Conservation (phyloP, 1,140 invertebrate genomes). For the Agrypnia vestita region DNA sequence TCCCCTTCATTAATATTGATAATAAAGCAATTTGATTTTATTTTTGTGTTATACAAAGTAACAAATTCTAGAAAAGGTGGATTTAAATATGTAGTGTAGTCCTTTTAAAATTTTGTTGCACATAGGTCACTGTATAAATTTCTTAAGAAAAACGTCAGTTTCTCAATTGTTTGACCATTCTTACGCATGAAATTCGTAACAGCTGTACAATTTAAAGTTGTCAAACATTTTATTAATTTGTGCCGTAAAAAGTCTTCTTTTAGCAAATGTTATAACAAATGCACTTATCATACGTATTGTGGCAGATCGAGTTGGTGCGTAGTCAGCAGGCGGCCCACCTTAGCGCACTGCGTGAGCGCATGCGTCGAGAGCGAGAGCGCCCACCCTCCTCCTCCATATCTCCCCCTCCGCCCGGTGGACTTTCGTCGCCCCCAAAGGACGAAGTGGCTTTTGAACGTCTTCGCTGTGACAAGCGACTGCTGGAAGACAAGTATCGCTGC, state of each 20-base stretch:
- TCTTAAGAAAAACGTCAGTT: too few species aligned
- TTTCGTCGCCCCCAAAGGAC: constrained; percentile 64
- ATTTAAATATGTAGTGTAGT: too few species aligned
- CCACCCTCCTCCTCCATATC: constrained; percentile 45
- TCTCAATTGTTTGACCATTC: too few species aligned
- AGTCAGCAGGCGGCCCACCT: constrained; percentile 79
- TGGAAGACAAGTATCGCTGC: constrained; percentile 85
- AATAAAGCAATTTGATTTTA: too few species aligned
- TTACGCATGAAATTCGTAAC: too few species aligned
- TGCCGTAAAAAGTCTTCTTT: neutral
- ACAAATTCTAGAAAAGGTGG: too few species aligned
- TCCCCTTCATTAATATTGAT: too few species aligned
- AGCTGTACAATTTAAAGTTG: too few species aligned
- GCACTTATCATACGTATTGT: neutral
- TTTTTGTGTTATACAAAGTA: too few species aligned
- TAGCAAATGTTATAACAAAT: neutral
- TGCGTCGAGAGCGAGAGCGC: constrained; percentile 74
- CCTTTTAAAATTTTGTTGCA: too few species aligned
- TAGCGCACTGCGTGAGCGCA: constrained; percentile 75
- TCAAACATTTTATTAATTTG: too few species aligned
- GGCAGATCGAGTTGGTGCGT: constrained; percentile 71
- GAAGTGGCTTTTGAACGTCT: constrained; percentile 77
- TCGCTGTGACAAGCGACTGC: constrained; percentile 80
- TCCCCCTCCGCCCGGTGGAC: constrained; percentile 11
- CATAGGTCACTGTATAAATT: too few species aligned